phyloP scores from a whole-genome alignment of 1,140 invertebrate species.

The Ganaspis sp. region DNA sequence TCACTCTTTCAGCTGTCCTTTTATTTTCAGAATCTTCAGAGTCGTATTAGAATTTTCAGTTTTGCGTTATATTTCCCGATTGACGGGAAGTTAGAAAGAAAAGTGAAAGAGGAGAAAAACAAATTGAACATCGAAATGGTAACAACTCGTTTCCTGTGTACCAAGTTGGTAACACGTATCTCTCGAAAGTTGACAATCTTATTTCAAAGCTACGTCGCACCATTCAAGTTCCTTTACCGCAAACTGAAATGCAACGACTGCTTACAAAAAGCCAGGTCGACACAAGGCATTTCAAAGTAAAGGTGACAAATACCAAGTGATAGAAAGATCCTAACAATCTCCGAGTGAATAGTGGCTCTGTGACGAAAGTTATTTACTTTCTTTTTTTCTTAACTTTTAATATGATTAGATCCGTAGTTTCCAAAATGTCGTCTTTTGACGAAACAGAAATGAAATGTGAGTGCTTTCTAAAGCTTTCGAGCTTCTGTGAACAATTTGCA shows the following conservation, averaged over 20 bases:
- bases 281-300: neutral
- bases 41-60: neutral
- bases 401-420: neutral
- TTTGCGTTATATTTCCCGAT: neutral
- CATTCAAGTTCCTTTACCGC: neutral
- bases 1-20: neutral
- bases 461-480: neutral
- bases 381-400: neutral
- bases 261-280: neutral
- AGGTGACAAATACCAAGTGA: slow-evolving; percentile 4
- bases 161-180: neutral
- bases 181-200: slow-evolving; percentile 10
- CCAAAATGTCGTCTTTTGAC: neutral
- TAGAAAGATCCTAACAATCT: neutral
- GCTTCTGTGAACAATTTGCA: neutral
- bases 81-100: neutral
- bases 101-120: neutral
- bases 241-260: neutral
- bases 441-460: neutral
- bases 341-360: neutral
- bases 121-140: neutral
- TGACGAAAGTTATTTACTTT: neutral
- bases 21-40: neutral
- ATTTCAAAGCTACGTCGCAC: neutral
- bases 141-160: neutral